A percentile compares a stretch with the other conserved stretches of the same genome.
These are phyloP conservation scores for Stenichneumon culpator DNA, from an alignment of 2,888 invertebrate genomes.

Conservation along the genomic window DNA sequence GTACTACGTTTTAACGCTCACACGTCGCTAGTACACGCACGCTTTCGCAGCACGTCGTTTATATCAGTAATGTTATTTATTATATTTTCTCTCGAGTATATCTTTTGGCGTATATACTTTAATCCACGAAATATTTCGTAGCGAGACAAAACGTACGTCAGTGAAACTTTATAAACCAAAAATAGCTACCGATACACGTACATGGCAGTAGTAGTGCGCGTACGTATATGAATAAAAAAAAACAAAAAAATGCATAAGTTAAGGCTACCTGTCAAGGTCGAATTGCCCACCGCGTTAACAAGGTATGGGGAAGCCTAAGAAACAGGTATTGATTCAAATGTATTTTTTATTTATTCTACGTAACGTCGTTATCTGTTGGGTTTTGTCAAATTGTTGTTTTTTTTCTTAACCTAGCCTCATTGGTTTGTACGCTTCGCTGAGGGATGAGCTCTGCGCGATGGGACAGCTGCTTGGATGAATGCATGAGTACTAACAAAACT, in stretches of 20 bases:
- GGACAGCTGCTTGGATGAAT: background rate
- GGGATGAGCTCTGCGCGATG: background rate
- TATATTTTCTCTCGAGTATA: background rate
- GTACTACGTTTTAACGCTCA: background rate
- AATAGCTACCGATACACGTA: background rate
- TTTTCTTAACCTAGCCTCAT: background rate
- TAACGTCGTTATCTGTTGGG: background rate
- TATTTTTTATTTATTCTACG: constrained; percentile 27
- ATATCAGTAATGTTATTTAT: background rate
- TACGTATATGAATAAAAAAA: constrained; percentile 16
- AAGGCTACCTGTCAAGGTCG: constrained; percentile 83
- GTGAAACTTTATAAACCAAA: constrained; percentile 28
- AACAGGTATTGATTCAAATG: constrained; percentile 73
- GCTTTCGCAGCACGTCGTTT: constrained; percentile 7
- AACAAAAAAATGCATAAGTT: constrained; percentile 81
- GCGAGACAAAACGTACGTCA: background rate
- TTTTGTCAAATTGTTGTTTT: background rate
- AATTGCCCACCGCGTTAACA: constrained; percentile 82
- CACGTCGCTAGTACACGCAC: background rate
- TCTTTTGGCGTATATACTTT: background rate
- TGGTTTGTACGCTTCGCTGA: background rate
- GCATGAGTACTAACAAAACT: background rate
- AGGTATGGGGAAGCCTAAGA: constrained; percentile 81
- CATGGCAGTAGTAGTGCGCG: constrained; percentile 16
- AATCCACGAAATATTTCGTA: background rate